Evolutionary conservation across 92 coral and sea anemone species (phyloP), one percentile per base, ranked within the genome.

Genomic region (Porites divaricata): DNA sequence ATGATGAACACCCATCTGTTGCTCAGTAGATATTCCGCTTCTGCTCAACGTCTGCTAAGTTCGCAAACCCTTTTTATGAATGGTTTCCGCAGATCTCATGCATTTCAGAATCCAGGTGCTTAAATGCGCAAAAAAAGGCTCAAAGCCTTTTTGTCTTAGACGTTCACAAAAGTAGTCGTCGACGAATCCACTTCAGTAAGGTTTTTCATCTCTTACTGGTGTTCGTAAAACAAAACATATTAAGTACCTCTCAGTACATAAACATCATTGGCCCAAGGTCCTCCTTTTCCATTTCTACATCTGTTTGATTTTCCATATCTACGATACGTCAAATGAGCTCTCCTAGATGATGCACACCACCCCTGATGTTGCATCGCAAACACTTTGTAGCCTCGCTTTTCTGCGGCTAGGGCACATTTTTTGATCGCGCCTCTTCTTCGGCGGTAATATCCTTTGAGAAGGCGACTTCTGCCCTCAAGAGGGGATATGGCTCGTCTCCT

Each of bases 271-370:
- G 90, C 91, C 74, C 79, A 90, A 7, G 91, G 88, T 35, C 93
- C 93, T 54, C 93, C 93, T 11, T 81, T 61, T 10, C 93, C 93
- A 16, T 87, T 90, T 72, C 74, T 86, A 28, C 93, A 90, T 56
- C 77, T 72, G 48, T 84, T 79, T 25, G 93, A 63, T 67, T 59
- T 82, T 10, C 93, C 93, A 24, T 90, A 90, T 72, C 16, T 82
- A 51, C 81, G 61, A 80, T 86, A 90, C 16, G 93, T 90, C 16
- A 83, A 70, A 65, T 86, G 90, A 21, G 93, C 93, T 16, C 75
- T 63, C 21, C 71, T 85, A 6, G 91, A 85, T 12, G 93, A 75
- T 41, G 83, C 85, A 73, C 93, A 90, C 81, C 83, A 72, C 3
- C 93, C 93, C 14, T 76, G 77, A 66, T 90, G 66, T 72, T 90